These are phyloP conservation scores for Picus viridis DNA, from an alignment of 2,797 vertebrate genomes.

Conservation along the genomic window DNA sequence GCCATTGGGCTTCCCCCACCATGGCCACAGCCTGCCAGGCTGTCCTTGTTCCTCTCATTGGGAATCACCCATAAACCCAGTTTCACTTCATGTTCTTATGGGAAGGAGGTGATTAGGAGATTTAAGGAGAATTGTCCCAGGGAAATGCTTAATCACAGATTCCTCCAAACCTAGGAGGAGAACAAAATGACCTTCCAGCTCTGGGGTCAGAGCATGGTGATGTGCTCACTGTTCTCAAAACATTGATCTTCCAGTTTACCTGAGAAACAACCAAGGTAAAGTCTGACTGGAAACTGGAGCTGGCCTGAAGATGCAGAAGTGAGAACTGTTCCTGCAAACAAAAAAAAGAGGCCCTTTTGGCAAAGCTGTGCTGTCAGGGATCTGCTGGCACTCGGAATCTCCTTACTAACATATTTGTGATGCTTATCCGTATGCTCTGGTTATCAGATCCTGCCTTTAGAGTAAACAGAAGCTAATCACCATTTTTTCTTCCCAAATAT, in stretches of 20 bases:
- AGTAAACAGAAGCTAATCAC: slow-evolving; percentile 52
- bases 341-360: slow-evolving; percentile 5
- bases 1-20: not conserved
- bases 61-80: not conserved
- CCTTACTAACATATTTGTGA: slow-evolving; percentile 34
- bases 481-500: not conserved
- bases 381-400: slow-evolving; percentile 39
- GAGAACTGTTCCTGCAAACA: not conserved
- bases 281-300: not conserved
- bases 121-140: not conserved
- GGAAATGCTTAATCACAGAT: not conserved
- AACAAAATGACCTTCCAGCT: not conserved
- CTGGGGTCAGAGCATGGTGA: fast-evolving
- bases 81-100: not conserved
- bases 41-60: not conserved
- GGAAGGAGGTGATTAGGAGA: not conserved
- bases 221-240: fast-evolving
- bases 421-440: not conserved
- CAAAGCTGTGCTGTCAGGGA: slow-evolving; percentile 22
- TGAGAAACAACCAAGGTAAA: not conserved
- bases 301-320: not conserved
- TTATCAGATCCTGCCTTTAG: slow-evolving; percentile 11
- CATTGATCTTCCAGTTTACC: not conserved
- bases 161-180: not conserved
- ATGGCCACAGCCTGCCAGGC: not conserved